Percentiles rank a stretch among this genome's conserved stretches.
phyloP scores from a whole-genome alignment of 1,140 invertebrate genomes.

The Geopemphigus sp. region DNA sequence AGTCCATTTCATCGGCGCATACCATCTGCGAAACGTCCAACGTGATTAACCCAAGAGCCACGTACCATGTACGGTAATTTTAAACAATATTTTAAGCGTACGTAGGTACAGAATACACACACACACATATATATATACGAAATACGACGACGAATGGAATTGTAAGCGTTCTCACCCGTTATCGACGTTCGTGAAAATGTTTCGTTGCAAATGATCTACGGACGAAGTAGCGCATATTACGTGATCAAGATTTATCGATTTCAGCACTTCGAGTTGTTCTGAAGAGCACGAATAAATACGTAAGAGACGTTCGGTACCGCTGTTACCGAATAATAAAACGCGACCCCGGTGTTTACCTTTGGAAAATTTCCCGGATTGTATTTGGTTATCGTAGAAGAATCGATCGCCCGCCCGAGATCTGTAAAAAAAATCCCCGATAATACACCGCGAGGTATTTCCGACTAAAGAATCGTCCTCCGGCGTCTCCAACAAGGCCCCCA shows the following conservation, averaged over 20 bases:
- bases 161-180: constrained; percentile 1
- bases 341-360: constrained; percentile 59
- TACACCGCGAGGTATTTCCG: constrained; percentile 88
- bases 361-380: constrained; percentile 66
- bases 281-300: not conserved
- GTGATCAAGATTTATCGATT: constrained; percentile 6
- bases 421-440: constrained; percentile 84
- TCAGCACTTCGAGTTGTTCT: constrained; percentile 19
- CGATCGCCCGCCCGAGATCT: constrained; percentile 76
- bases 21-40: constrained; percentile 18
- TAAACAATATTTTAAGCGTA: too few species aligned
- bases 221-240: constrained; percentile 27
- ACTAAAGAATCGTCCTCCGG: constrained; percentile 72
- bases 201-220: constrained; percentile 13
- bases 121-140: not conserved
- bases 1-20: constrained; percentile 22
- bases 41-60: too few species aligned
- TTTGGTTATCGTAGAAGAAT: constrained; percentile 76
- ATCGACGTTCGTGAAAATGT: constrained; percentile 15
- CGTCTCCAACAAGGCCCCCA: constrained; percentile 85
- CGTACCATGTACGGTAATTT: too few species aligned
- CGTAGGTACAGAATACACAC: not conserved
- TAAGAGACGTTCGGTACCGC: not conserved
- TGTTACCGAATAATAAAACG: not conserved
- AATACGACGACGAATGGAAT: not conserved